Evolutionary conservation across 2,888 invertebrate species (phyloP).

Genomic region (Desoria tigrina): DNA sequence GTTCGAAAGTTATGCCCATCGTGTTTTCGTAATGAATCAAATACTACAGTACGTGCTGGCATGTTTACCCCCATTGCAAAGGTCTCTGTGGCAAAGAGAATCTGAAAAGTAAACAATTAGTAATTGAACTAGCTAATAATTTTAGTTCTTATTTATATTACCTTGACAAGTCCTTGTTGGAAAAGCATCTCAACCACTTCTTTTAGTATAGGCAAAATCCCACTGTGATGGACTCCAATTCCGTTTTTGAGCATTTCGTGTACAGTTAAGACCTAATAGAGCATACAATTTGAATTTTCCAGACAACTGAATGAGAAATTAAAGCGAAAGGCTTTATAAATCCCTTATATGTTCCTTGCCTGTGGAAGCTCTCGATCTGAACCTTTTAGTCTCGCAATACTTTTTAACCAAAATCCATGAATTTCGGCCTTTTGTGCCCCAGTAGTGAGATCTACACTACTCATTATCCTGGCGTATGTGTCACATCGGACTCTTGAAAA

Average conservation of each 20-base stretch:
- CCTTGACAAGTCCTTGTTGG: conserved; percentile 85
- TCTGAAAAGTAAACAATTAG: conserved; percentile 62
- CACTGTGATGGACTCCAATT: conserved; percentile 97
- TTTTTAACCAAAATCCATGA: conserved; percentile 79
- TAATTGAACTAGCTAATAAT: not conserved
- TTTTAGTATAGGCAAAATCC: conserved; percentile 95
- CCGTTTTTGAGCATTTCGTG: conserved; percentile 74
- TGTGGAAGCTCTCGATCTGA: conserved; percentile 89
- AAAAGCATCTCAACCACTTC: conserved; percentile 98
- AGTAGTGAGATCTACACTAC: conserved; percentile 72
- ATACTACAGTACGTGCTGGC: conserved; percentile 97
- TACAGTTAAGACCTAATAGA: conserved; percentile 65
- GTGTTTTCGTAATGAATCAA: conserved; percentile 86
- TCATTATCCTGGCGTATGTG: conserved; percentile 65
- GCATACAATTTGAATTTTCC: no score
- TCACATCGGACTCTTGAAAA: conserved; percentile 84
- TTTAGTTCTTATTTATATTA: conserved; percentile 57
- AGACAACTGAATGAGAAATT: no score
- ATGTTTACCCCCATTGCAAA: conserved; percentile 99
- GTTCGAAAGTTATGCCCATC: conserved; percentile 79
- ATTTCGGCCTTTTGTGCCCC: conserved; percentile 82
- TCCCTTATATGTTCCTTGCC: no score
- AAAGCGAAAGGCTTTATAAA: no score
- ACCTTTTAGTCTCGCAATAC: conserved; percentile 77
- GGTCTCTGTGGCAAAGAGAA: conserved; percentile 97